A percentile compares a stretch with the other conserved stretches of the same genome.
phyloP scores from a whole-genome alignment of 2,888 invertebrate species.

The Pinctada fucata region DNA sequence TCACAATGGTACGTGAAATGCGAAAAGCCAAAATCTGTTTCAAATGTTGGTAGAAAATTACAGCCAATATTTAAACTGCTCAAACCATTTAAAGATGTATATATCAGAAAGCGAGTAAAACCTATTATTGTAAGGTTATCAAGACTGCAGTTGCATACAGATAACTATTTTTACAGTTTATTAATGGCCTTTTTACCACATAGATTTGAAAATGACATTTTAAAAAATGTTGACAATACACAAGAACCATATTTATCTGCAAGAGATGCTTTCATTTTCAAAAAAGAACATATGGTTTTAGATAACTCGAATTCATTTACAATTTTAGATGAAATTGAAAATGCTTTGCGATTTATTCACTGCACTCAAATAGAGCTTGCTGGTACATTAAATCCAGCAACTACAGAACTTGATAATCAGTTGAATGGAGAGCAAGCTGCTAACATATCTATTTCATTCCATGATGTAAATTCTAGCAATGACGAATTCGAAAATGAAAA shows the following conservation, averaged over 20 bases:
- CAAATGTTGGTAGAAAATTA: no score
- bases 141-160: constrained; percentile 18
- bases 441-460: no score
- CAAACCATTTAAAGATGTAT: constrained; percentile 18
- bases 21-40: background rate
- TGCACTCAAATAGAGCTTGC: constrained; percentile 29
- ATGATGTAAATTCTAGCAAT: constrained; percentile 24
- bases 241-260: constrained; percentile 23
- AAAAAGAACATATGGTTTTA: constrained; percentile 30
- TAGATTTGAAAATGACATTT: constrained; percentile 26
- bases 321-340: constrained; percentile 39
- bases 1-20: constrained; percentile 19
- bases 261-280: constrained; percentile 31
- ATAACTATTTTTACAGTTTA: constrained; percentile 38
- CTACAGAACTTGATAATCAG: constrained; percentile 26
- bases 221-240: constrained; percentile 11
- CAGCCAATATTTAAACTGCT: no score
- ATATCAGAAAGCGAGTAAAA: constrained; percentile 21
- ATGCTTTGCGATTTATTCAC: constrained; percentile 24
- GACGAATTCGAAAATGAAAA: no score
- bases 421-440: no score
- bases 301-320: constrained; percentile 17
- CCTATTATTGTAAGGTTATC: constrained; percentile 30
- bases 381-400: constrained; percentile 31
- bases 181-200: constrained; percentile 38